Evolutionary conservation across 2,888 invertebrate species (phyloP).

Genomic region (Xylocampa areola): DNA sequence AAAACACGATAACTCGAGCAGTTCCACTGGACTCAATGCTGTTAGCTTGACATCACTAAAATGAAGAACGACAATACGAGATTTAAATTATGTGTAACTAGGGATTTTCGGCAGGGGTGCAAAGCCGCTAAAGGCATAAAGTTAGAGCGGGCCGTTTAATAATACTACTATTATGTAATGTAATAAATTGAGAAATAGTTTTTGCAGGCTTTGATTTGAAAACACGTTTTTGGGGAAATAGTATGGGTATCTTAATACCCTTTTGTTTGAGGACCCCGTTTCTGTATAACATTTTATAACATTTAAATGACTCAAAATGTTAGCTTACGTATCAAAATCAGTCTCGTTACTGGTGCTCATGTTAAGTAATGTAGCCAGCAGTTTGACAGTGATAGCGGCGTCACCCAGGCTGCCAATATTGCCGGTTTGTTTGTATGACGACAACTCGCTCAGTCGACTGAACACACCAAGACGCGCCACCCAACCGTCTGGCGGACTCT

Average conservation of each 20-base stretch:
- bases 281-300: neutral
- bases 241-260: too few relatives aligned
- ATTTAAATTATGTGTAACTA: too few relatives aligned
- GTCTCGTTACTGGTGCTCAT: conserved; percentile 74
- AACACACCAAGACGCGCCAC: conserved; percentile 83
- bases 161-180: too few relatives aligned
- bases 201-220: too few relatives aligned
- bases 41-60: conserved; percentile 78
- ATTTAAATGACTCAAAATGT: neutral
- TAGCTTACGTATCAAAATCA: conserved; percentile 78
- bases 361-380: conserved; percentile 77
- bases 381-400: conserved; percentile 77
- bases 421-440: conserved; percentile 75
- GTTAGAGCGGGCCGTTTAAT: too few relatives aligned
- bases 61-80: conserved; percentile 3
- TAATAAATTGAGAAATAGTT: too few relatives aligned
- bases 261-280: too few relatives aligned
- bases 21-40: conserved; percentile 69
- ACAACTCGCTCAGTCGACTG: conserved; percentile 78
- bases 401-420: conserved; percentile 71
- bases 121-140: too few relatives aligned
- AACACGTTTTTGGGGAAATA: too few relatives aligned
- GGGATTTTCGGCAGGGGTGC: neutral
- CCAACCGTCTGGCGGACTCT: conserved; percentile 84
- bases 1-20: conserved; percentile 76